phyloP scores from a whole-genome alignment of 2,888 invertebrate genomes.

The Lochmaea capreae region DNA sequence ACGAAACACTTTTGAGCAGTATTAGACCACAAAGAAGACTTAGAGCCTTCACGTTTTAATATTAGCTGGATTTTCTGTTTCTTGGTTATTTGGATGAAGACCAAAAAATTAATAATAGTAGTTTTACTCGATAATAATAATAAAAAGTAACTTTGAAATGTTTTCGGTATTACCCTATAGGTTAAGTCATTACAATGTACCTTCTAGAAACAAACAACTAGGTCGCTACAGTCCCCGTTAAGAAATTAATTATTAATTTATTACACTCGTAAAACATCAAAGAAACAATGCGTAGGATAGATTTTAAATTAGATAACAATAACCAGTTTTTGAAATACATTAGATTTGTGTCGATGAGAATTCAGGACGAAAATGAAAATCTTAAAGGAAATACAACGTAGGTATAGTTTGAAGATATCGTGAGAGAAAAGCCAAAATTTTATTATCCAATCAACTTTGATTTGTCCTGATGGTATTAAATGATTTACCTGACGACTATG shows the following conservation, averaged over 20 bases:
- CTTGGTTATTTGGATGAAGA: too few relatives aligned
- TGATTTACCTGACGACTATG: too few relatives aligned
- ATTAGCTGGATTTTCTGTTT: too few relatives aligned
- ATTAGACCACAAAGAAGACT: too few relatives aligned
- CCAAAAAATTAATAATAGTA: too few relatives aligned
- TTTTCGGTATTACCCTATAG: constrained; percentile 23
- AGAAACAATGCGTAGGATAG: constrained; percentile 51
- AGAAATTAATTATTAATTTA: constrained; percentile 48
- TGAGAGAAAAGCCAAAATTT: too few relatives aligned
- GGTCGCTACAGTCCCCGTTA: constrained; percentile 33
- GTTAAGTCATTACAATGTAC: constrained; percentile 16
- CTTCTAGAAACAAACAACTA: constrained; percentile 34
- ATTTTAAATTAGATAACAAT: constrained; percentile 48
- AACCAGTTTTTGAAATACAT: constrained; percentile 39
- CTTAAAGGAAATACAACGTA: neutral
- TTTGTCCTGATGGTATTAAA: too few relatives aligned
- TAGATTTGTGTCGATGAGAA: neutral
- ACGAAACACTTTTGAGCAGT: too few relatives aligned
- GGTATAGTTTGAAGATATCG: too few relatives aligned
- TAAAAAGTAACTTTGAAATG: neutral
- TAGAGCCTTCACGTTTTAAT: too few relatives aligned
- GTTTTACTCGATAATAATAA: too few relatives aligned
- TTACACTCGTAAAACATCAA: constrained; percentile 42
- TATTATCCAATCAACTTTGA: too few relatives aligned
- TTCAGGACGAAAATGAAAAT: neutral